Base-by-base conservation (phyloP, 1,140 invertebrate genomes). In the Camponotus vicinus region DNA sequence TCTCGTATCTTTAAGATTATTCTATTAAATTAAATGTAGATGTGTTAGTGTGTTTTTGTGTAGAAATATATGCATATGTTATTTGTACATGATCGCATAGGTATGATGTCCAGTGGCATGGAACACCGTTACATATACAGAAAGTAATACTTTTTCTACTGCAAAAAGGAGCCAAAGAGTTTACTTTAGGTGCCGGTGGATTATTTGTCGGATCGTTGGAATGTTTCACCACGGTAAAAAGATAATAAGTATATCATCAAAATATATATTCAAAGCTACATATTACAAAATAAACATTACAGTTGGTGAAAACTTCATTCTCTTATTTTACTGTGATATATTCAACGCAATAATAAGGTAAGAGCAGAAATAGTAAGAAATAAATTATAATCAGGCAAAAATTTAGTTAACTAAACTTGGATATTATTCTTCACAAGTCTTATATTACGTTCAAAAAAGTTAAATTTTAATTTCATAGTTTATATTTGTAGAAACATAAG, bases 281-380 rank as follows among this genome's bases (percentile, higher is more conserved):
- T 27, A 27, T 27, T 27, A 27, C 27, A 27, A 27, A 27, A 27
- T 27, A 27, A 27, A 27, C n/a, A 1, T 71, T 55, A 11, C 15
- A 71, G 49, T 8, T 71, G 9, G n/a, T 52, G 1, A 71, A 52
- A 3, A 18, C 49, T 18, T 71, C 69, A 8, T 32, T 71, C 8
- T 55, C 69, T 34, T 71, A 71, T 18, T 71, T 71, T 52, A 71
- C 69, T 5, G 45, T 71, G 11, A 34, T 71, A 15, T n/a, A 55
- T 55, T 71, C 69, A 55, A 37, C 32, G 45, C 69, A 32, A 1
- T 32, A 11, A 34, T 37, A 34, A 71, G 6, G 0, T 3, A 67
- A 67, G n/a, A 67, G 42, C 8, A 4, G 34, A 66, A 42, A 42
- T 42, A 1, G 0, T 42, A 66, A 11, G 7, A 3, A 8, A 37